These are phyloP conservation scores for Mallotus villosus DNA, from an alignment of 2,797 vertebrate genomes.

Conservation along the genomic window DNA sequence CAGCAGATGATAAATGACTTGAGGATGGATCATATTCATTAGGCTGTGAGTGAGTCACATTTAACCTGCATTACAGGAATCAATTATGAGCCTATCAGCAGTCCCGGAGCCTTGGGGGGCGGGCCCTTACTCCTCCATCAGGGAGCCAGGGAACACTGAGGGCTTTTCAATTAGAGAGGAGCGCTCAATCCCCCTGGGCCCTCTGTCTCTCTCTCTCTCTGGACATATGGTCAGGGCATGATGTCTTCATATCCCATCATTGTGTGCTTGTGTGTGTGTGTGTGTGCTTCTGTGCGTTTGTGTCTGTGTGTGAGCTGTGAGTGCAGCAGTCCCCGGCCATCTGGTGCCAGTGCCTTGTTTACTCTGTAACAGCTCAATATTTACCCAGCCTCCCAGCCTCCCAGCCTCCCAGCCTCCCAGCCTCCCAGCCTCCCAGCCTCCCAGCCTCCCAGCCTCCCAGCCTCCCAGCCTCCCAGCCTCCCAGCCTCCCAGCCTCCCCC, in stretches of 20 bases:
- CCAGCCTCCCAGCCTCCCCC: slow-evolving; percentile 76
- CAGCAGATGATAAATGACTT: slow-evolving; percentile 87
- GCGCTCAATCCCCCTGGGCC: slow-evolving; percentile 75
- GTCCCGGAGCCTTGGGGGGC: slow-evolving; percentile 67
- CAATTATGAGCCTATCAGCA: slow-evolving; percentile 90
- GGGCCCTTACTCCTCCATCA: slow-evolving; percentile 75
- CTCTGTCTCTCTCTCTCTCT: slow-evolving; percentile 26
- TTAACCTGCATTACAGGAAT: slow-evolving; percentile 90
- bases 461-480: slow-evolving; percentile 25
- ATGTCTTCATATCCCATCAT: slow-evolving; percentile 72
- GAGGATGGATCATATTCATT: slow-evolving; percentile 89
- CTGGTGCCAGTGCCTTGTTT: slow-evolving; percentile 86
- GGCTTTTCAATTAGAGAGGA: slow-evolving; percentile 85
- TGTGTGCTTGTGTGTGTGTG: slow-evolving; percentile 18
- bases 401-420: too few species aligned
- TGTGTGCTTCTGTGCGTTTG: slow-evolving; percentile 23
- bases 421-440: slow-evolving; percentile 73
- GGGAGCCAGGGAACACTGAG: slow-evolving; percentile 72
- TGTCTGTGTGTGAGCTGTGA: slow-evolving; percentile 20
- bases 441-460: slow-evolving; percentile 78
- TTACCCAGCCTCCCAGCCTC: slow-evolving; percentile 87
- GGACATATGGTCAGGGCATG: slow-evolving; percentile 53
- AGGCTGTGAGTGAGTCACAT: slow-evolving; percentile 90
- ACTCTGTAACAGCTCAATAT: slow-evolving; percentile 93
- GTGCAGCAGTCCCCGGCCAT: slow-evolving; percentile 83